Percentiles rank a stretch among this genome's conserved stretches.
These are phyloP conservation scores for Aporophyla lueneburgensis DNA, from an alignment of 2,888 invertebrate species.

Conservation along the genomic window DNA sequence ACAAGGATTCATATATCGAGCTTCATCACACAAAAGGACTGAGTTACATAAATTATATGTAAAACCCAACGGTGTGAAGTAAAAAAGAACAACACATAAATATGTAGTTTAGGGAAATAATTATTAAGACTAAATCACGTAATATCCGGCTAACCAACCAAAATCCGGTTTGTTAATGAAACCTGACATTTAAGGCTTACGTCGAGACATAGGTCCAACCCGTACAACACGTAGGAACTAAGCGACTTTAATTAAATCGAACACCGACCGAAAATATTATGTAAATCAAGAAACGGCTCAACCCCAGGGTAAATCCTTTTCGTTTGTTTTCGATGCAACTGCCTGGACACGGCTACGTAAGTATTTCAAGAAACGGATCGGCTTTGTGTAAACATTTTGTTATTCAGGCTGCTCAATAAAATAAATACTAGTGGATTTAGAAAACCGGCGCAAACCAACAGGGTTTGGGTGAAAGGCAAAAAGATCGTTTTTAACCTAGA, in stretches of 20 bases:
- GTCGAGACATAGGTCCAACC: conserved; percentile 1
- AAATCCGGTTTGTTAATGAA: conserved; percentile 14
- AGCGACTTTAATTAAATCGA: not conserved
- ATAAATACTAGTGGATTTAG: too few relatives aligned
- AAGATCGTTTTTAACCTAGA: too few relatives aligned
- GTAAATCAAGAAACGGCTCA: not conserved
- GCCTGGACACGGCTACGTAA: too few relatives aligned
- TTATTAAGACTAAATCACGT: not conserved
- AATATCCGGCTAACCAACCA: not conserved
- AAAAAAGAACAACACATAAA: not conserved
- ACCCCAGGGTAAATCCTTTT: too few relatives aligned
- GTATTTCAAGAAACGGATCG: too few relatives aligned
- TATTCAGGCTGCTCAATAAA: too few relatives aligned
- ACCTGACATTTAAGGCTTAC: conserved; percentile 7
- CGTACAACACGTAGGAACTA: not conserved
- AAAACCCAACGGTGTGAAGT: not conserved
- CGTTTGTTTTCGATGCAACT: too few relatives aligned
- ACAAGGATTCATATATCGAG: not conserved
- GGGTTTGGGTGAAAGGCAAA: too few relatives aligned
- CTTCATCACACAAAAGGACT: not conserved
- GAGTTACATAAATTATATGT: not conserved
- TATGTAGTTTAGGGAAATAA: not conserved
- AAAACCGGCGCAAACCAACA: too few relatives aligned
- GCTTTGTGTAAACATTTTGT: too few relatives aligned
- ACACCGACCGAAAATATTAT: too few relatives aligned